phyloP scores from a whole-genome alignment of 2,113 vertebrate genomes.

The Rhynchomys soricoides region DNA sequence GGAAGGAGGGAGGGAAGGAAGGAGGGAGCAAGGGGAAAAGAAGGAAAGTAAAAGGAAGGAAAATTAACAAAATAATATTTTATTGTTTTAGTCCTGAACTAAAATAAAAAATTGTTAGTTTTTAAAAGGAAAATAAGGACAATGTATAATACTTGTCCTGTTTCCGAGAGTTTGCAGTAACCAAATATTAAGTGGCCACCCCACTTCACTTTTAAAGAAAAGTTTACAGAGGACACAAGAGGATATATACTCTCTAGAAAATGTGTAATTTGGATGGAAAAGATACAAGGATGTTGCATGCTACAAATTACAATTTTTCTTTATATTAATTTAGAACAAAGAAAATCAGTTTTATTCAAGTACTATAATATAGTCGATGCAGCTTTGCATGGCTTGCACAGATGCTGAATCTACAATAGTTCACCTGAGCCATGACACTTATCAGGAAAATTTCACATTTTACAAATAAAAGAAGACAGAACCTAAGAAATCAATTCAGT shows the following conservation, averaged over 20 bases:
- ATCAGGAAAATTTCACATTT: background rate
- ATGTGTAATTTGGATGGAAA: background rate
- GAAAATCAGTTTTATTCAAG: background rate
- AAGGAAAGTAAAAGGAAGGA: no score
- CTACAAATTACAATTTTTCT: background rate
- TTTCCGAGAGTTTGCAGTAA: background rate
- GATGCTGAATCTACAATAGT: background rate
- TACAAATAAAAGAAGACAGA: background rate
- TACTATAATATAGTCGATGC: background rate
- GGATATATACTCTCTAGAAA: background rate
- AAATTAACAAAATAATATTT: background rate
- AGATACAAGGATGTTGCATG: background rate
- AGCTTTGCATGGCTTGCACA: background rate
- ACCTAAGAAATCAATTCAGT: background rate
- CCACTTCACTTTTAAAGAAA: background rate
- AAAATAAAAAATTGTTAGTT: background rate
- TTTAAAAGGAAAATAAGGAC: background rate
- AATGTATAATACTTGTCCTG: background rate
- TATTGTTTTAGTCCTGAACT: background rate
- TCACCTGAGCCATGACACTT: background rate
- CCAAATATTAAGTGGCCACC: background rate
- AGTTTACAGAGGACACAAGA: background rate
- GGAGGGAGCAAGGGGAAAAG: background rate
- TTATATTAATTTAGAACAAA: background rate
- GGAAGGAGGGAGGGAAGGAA: no score